These are phyloP conservation scores for Tyria jacobaeae DNA, from an alignment of 2,888 invertebrate genomes.

Conservation along the genomic window DNA sequence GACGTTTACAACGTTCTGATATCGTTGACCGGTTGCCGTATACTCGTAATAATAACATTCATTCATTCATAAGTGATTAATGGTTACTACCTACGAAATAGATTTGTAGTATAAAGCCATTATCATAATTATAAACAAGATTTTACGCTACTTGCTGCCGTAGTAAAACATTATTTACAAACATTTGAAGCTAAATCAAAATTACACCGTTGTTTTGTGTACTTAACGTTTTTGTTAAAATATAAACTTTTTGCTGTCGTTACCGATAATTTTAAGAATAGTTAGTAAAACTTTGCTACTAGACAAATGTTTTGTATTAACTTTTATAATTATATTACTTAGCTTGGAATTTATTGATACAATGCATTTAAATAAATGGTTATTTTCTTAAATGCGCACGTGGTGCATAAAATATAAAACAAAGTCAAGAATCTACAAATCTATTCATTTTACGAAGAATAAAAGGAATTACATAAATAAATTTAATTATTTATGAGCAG, in stretches of 20 bases:
- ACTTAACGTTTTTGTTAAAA: conserved; percentile 32
- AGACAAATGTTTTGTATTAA: not conserved
- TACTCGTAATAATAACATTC: conserved; percentile 83
- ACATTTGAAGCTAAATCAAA: conserved; percentile 58
- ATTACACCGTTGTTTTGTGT: conserved; percentile 44
- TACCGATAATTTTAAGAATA: conserved; percentile 28
- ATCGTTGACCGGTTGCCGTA: conserved; percentile 80
- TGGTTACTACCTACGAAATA: conserved; percentile 82
- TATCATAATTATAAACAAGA: conserved; percentile 85
- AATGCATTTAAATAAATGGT: not conserved
- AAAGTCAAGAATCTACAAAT: conserved; percentile 5
- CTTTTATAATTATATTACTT: not conserved
- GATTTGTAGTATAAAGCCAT: conserved; percentile 81
- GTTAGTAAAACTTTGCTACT: not conserved
- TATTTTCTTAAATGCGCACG: conserved; percentile 10
- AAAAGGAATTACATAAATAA: conserved; percentile 12
- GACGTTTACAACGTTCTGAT: conserved; percentile 83
- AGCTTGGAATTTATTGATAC: conserved; percentile 5
- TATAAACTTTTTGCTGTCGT: conserved; percentile 27
- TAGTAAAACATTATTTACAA: conserved; percentile 78
- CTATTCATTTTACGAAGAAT: conserved; percentile 12
- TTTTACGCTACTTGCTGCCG: conserved; percentile 77
- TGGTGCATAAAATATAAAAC: conserved; percentile 12
- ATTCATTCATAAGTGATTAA: conserved; percentile 84
- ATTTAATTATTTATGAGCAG: conserved; percentile 15